Evolutionary conservation across 2,113 vertebrate genomes (phyloP).

Genomic region (Scytalopus superciliaris): DNA sequence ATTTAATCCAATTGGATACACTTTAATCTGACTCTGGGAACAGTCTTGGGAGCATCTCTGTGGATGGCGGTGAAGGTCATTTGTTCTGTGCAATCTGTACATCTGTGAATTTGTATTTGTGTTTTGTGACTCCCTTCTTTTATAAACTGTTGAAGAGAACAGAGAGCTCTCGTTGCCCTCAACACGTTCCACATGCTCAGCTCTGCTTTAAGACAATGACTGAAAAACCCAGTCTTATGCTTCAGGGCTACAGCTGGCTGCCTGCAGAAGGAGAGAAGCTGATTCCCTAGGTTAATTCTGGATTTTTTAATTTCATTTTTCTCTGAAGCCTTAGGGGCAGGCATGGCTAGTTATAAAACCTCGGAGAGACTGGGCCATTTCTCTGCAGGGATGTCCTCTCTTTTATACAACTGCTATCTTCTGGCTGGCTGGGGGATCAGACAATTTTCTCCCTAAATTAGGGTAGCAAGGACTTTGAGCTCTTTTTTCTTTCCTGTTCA

Average conservation of each 20-base stretch:
- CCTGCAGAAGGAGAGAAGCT: not conserved
- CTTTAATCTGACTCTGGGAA: constrained; percentile 27
- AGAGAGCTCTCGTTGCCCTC: not conserved
- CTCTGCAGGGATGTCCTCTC: not conserved
- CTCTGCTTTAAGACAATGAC: not conserved
- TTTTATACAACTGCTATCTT: not conserved
- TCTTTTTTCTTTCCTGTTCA: not conserved
- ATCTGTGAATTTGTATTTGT: constrained; percentile 7
- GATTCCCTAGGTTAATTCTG: not conserved
- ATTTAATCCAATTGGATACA: constrained; percentile 48
- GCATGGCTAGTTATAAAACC: not conserved
- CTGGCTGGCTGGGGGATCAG: not conserved
- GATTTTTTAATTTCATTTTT: constrained; percentile 3
- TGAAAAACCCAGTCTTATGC: not conserved
- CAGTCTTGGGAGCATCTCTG: not conserved
- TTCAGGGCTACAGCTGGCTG: constrained; percentile 16
- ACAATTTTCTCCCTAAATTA: not conserved
- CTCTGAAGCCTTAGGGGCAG: not conserved
- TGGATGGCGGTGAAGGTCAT: not conserved
- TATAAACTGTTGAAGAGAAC: not conserved
- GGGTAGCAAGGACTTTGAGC: not conserved
- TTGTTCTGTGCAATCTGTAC: not conserved
- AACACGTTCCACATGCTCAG: not conserved
- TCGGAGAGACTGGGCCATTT: not conserved
- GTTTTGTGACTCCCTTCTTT: not conserved